phyloP scores from a whole-genome alignment of 37 sponge, comb jelly and placozoan genomes.

The Ianthella basta region DNA sequence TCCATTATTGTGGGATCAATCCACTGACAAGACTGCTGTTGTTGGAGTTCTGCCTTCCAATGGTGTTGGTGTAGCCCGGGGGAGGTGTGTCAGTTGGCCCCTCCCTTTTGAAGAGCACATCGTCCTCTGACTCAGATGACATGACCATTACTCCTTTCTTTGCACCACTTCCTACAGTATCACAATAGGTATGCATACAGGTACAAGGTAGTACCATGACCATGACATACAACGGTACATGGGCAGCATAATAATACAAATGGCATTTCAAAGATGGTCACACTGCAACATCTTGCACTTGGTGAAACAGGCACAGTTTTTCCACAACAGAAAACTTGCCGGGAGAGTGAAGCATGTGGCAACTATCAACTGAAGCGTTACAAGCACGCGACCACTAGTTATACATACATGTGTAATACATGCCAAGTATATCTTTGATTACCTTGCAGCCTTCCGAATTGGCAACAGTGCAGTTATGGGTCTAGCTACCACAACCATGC shows the following conservation, averaged over 20 bases:
- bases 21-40: slow-evolving; percentile 20
- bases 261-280: too few species aligned
- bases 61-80: neutral
- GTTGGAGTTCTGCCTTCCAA: neutral
- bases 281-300: too few species aligned
- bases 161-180: neutral
- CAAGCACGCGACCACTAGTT: neutral
- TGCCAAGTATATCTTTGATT: neutral
- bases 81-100: neutral
- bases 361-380: neutral
- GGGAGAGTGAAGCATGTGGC: slow-evolving; percentile 1
- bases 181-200: neutral
- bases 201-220: neutral
- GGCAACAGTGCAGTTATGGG: too few species aligned
- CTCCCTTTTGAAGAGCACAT: slow-evolving; percentile 9
- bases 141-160: neutral
- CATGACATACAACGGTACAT: neutral
- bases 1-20: slow-evolving; percentile 10
- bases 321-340: slow-evolving; percentile 9
- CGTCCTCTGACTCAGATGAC: slow-evolving; percentile 16
- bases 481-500: too few species aligned
- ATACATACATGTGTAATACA: neutral
- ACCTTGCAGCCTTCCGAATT: neutral
- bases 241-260: too few species aligned
- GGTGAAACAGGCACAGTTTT: too few species aligned